Percentiles rank a stretch among this genome's conserved stretches.
phyloP scores from a whole-genome alignment of 2,113 vertebrate genomes.

The Numida meleagris region DNA sequence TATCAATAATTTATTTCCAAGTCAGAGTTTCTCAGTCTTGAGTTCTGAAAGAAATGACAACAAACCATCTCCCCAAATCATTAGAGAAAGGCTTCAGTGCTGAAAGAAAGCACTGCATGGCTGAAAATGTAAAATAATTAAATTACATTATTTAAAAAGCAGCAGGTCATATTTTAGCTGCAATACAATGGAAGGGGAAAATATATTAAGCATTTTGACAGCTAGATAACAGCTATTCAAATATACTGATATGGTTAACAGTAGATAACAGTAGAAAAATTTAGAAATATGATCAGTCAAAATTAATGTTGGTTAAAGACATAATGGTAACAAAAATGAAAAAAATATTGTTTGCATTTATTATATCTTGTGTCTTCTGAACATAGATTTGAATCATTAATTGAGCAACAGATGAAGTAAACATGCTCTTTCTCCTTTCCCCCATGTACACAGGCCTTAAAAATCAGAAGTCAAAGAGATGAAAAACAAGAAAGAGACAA shows the following conservation, averaged over 20 bases:
- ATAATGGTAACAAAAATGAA: background rate
- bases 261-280: background rate
- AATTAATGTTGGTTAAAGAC: background rate
- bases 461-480: slow-evolving; percentile 30
- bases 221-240: slow-evolving; percentile 14
- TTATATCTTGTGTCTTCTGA: slow-evolving; percentile 31
- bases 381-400: slow-evolving; percentile 19
- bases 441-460: background rate
- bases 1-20: slow-evolving; percentile 49
- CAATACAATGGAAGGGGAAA: background rate
- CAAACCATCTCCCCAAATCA: slow-evolving; percentile 39
- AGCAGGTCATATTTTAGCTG: slow-evolving; percentile 38
- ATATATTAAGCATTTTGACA: slow-evolving; percentile 33
- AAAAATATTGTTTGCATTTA: slow-evolving; percentile 5
- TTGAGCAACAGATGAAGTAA: background rate
- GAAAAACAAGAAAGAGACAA: slow-evolving; percentile 34
- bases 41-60: slow-evolving; percentile 29
- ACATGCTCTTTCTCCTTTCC: background rate
- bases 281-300: background rate
- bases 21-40: background rate
- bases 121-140: slow-evolving; percentile 57
- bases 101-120: slow-evolving; percentile 8
- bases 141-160: slow-evolving; percentile 51
- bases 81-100: slow-evolving; percentile 27
- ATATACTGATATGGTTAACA: background rate